phyloP scores from a whole-genome alignment of 2,113 vertebrate genomes.

The Pollimyrus isidori region DNA sequence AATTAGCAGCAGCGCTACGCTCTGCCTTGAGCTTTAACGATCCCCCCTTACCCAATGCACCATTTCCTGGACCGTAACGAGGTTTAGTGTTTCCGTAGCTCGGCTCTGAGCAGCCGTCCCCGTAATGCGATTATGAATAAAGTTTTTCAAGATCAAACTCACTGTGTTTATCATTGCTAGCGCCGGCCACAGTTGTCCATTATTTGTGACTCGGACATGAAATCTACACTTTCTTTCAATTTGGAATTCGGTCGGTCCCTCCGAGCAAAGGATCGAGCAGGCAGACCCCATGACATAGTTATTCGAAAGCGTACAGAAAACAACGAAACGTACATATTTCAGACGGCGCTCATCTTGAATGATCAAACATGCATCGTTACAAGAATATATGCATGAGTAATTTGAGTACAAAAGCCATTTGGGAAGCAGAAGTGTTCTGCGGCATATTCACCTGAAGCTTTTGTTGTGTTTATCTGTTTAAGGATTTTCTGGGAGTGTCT shows the following conservation, averaged over 20 bases:
- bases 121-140: neutral
- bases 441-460: neutral
- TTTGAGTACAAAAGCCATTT: neutral
- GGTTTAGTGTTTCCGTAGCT: neutral
- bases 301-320: neutral
- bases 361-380: neutral
- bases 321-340: neutral
- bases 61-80: neutral
- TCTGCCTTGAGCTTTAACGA: neutral
- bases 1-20: neutral
- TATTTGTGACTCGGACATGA: neutral
- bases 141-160: neutral
- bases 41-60: neutral
- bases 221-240: neutral
- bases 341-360: neutral
- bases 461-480: neutral
- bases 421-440: no score
- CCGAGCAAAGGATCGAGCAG: neutral
- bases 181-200: neutral
- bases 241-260: neutral
- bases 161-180: neutral
- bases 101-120: neutral
- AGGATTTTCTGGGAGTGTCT: neutral
- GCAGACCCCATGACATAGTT: neutral
- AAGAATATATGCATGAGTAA: neutral